Evolutionary conservation across 2,797 vertebrate species (phyloP), one percentile per base, ranked within the genome.

Genomic region (Toxotes lorentzi): DNA sequence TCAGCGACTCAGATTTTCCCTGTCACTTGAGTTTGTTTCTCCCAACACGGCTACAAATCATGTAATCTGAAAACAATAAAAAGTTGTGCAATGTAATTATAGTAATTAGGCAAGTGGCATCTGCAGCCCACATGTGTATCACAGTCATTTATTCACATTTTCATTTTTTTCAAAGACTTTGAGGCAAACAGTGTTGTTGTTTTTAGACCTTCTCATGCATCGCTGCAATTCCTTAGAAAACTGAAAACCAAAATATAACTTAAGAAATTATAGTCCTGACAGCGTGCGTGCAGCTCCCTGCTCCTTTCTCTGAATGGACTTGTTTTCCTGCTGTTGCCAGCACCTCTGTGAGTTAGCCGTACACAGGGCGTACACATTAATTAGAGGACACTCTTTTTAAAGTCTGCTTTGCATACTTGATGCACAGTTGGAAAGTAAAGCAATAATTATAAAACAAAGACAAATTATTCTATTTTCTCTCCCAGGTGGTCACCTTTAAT

Each of bases 361-460:
- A 41, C 66, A 57, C 73, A 2, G 32, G 19, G 30, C 30, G 23
- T 68, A 19, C 23, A 9, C 60, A 27, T 32, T 80, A 38, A 81
- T 84, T 68, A 71, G 23, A 67, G 9, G 45, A 45, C 35, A 41
- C 66, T 27, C 7, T 65, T 58, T 51, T 50, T 38, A 24, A 48
- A 57, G 16, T 40, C 45, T 38, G 38, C 50, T 69, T 10, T 75
- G 85, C 70, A 73, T 73, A 81, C 77, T 61, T 82, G 32, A 79
- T 7, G 47, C 60, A 32, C 72, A 63, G 50, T 64, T 45, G 30
- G 63, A 57, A 76, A 58, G 10, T 60, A 61, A 68, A 82, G 38
- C 57, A 51, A 21, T 72, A 24, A 67, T 65, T 69, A 62, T 9
- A 34, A 75, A 40, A 66, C 35, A 67, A 67, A 70, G 34, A 72